Base-by-base conservation (phyloP, 2,888 invertebrate genomes). In the Arrhopalites spinosus region DNA sequence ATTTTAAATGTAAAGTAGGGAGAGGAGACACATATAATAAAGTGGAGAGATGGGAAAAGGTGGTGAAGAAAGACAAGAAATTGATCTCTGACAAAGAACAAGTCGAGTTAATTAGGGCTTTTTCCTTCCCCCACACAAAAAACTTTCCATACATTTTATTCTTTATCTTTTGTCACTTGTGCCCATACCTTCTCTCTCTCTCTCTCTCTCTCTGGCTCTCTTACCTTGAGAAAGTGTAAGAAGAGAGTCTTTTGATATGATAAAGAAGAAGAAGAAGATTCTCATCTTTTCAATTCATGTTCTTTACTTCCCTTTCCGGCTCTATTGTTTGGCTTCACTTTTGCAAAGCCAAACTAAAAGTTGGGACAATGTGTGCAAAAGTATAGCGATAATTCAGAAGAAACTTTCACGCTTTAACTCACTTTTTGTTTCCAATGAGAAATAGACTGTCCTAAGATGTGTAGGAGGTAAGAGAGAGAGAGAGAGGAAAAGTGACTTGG, bases 61-160 rank as follows among this genome's bases (percentile, higher is more conserved):
- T 2, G 27, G 50, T 23, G 29, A 69, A 23, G 8, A 20, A 29
- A 56, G 56, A 70, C 56, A 25, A 56, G 50, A 70, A 59, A 59
- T 27, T 29, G 53, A 50, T 50, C 50, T 15, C 45, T 50, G 50
- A n/a, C 50, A 50, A 50, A 50, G 50, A n/a, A 36, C 36, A 36
- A 50, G 50, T 15, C n/a, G 50, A 50, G 50, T 50, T 50, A 50
- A 50, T 50, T 50, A 50, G 50, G 20, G 59, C 3, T 13, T 23
- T 72, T 36, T 72, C 43, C 29, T n/a, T 72, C 43, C 53, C 20
- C 61, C 61, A 11, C 36, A 13, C n/a, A 36, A 25, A 23, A 64
- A 36, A 17, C 30, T 30, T 30, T 64, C 61, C 61, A 29, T 53
- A 53, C 53, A 11, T 23, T n/a, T 53, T 53, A 53, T 23, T 11